Evolutionary conservation across 2,113 vertebrate genomes (phyloP).

Genomic region (Cranoglanis bouderius): DNA sequence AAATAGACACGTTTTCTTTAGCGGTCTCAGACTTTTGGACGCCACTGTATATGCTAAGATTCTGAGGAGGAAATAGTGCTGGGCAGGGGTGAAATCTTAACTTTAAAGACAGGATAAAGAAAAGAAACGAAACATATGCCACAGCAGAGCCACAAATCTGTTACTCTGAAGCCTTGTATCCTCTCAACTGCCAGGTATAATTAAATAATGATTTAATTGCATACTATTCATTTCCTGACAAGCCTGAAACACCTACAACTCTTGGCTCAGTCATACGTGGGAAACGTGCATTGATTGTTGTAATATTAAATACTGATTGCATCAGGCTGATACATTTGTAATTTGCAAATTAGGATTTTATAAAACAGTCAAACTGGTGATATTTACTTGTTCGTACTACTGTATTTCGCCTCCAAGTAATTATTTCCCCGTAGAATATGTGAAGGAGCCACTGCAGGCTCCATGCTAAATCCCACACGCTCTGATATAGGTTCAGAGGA

Average conservation of each 20-base stretch:
- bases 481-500: slow-evolving; percentile 35
- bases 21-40: not conserved
- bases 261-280: not conserved
- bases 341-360: not conserved
- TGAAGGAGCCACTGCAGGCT: not conserved
- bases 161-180: not conserved
- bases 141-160: slow-evolving; percentile 14
- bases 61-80: not conserved
- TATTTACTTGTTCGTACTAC: not conserved
- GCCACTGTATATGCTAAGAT: no score
- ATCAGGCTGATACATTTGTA: not conserved
- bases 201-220: slow-evolving; percentile 29
- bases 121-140: slow-evolving; percentile 17
- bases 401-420: not conserved
- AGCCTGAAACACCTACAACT: slow-evolving; percentile 2
- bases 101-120: slow-evolving; percentile 8
- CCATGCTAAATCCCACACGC: not conserved
- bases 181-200: slow-evolving; percentile 22
- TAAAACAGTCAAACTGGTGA: not conserved
- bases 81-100: not conserved
- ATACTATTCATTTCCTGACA: not conserved
- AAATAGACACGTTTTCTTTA: slow-evolving; percentile 1
- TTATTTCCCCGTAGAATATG: not conserved
- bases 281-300: slow-evolving; percentile 3
- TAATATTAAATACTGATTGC: not conserved